Conservation (phyloP, 30 jellyfish, hydroid and myxozoan species). For the Haliclystus octoradiatus region DNA sequence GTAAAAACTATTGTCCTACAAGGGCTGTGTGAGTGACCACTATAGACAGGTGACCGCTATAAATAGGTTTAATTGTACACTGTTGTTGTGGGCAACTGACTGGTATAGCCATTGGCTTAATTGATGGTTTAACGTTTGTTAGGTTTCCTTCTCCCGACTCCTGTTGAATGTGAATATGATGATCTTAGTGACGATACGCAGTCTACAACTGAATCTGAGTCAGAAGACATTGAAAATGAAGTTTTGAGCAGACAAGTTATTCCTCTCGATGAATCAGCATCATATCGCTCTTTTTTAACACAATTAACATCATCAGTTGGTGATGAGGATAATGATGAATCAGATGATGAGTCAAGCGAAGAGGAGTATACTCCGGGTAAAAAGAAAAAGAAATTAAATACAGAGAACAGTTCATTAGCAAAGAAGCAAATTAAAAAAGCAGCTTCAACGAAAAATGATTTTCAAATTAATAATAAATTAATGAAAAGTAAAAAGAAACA, state of each 20-base stretch:
- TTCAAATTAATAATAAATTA: neutral
- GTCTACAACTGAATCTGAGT: neutral
- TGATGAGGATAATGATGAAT: neutral
- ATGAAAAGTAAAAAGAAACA: neutral
- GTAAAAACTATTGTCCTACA: no score
- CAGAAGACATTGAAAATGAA: neutral
- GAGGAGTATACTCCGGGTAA: neutral
- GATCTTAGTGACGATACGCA: conserved; percentile 18
- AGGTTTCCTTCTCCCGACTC: conserved; percentile 61
- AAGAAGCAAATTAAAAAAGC: no score
- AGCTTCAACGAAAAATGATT: no score
- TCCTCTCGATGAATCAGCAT: neutral
- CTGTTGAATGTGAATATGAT: conserved; percentile 51
- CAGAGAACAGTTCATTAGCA: no score
- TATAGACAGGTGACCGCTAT: no score
- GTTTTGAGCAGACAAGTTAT: neutral
- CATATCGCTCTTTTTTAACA: neutral
- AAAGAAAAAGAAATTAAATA: no score
- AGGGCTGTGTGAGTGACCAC: no score
- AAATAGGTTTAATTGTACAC: no score
- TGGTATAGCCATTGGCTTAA: no score
- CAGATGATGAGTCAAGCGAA: neutral
- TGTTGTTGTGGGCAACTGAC: no score
- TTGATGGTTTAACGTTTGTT: no score
- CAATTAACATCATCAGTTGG: neutral